Percentiles rank a stretch among this genome's conserved stretches.
Evolutionary conservation across 2,797 vertebrate species (phyloP).

Genomic region (Taenioides sp.): DNA sequence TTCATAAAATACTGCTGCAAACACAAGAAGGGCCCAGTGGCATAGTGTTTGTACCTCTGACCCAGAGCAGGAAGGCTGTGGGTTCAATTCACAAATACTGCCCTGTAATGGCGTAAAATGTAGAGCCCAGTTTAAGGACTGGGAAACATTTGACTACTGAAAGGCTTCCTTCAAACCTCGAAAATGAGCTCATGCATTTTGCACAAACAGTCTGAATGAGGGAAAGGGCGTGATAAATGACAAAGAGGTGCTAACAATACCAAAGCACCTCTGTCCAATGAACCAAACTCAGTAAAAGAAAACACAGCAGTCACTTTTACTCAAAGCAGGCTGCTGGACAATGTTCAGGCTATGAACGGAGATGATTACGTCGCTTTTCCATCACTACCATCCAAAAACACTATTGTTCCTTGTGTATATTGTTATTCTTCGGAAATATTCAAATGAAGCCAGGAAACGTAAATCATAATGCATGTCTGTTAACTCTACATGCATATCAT

Average conservation of each 20-base stretch:
- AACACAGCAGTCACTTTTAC: slow-evolving; percentile 11
- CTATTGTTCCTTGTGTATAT: slow-evolving; percentile 42
- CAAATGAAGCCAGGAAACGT: slow-evolving; percentile 25
- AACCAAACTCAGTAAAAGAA: slow-evolving; percentile 18
- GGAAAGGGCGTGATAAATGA: slow-evolving; percentile 1
- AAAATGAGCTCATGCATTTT: slow-evolving; percentile 48
- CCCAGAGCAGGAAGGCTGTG: not conserved
- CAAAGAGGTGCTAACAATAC: slow-evolving; percentile 32
- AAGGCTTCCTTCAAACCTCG: slow-evolving; percentile 35
- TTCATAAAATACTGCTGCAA: not conserved
- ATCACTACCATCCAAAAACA: slow-evolving; percentile 39
- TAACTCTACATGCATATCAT: slow-evolving; percentile 15
- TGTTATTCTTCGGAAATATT: slow-evolving; percentile 38
- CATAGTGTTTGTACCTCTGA: not conserved
- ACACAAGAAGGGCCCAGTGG: not conserved
- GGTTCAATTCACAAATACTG: not conserved
- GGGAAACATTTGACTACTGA: slow-evolving; percentile 35
- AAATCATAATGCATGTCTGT: slow-evolving; percentile 20
- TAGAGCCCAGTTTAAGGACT: slow-evolving; percentile 16
- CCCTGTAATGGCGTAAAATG: not conserved
- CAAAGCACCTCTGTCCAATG: slow-evolving; percentile 14
- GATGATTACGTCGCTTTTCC: slow-evolving; percentile 48
- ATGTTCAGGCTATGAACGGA: slow-evolving; percentile 38
- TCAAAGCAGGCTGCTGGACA: slow-evolving; percentile 23
- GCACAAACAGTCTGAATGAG: slow-evolving; percentile 11